Percentiles rank a stretch among this genome's conserved stretches.
Evolutionary conservation across 2,113 vertebrate genomes (phyloP).

Genomic region (Castor canadensis): DNA sequence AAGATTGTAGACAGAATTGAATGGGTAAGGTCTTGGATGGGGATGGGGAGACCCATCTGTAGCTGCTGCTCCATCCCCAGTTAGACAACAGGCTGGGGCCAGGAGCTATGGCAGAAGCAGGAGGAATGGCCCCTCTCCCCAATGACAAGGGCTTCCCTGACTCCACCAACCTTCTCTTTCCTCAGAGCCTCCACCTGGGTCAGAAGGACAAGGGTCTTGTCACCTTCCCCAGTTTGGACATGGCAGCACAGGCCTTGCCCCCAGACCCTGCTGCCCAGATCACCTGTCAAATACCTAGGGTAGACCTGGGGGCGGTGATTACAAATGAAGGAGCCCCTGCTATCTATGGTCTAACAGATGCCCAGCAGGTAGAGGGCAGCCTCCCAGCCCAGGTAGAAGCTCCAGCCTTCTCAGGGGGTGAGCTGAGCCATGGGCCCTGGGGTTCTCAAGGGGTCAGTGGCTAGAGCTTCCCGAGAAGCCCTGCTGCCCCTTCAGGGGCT

Average conservation of each 20-base stretch:
- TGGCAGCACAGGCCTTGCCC: neutral
- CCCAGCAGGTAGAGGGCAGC: neutral
- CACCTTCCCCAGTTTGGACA: too few species aligned
- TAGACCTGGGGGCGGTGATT: neutral
- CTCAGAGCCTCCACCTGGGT: neutral
- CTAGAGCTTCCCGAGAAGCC: too few species aligned
- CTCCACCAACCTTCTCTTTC: neutral
- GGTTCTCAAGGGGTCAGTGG: neutral
- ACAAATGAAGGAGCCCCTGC: neutral
- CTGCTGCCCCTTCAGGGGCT: neutral
- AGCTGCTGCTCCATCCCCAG: accelerated
- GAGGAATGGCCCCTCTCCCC: too few species aligned
- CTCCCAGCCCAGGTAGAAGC: neutral
- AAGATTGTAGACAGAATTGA: neutral
- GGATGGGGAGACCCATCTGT: too few species aligned
- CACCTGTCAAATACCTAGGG: neutral
- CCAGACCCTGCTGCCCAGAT: neutral
- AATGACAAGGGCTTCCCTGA: neutral
- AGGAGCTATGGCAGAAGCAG: neutral
- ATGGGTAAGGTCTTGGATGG: neutral
- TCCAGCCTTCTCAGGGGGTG: too few species aligned
- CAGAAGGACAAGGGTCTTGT: too few species aligned
- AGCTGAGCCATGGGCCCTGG: neutral
- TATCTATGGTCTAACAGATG: neutral
- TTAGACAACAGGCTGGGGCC: neutral